Evolutionary conservation across 2,113 vertebrate species (phyloP).

Genomic region (cat (Felis catus)): F.catus_Fca126_mat1.0 CM031415.1:152591001-152591500

Average conservation of each 20-base stretch:
- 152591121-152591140: not conserved
- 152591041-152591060: conserved; percentile 69
- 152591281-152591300: not conserved
- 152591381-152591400: not conserved
- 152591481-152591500: not conserved
- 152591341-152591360: not conserved
- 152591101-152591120: not conserved
- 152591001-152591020: not conserved
- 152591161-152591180: not conserved
- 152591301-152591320: not conserved
- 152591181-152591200: conserved; percentile 42
- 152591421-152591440: not conserved
- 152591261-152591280: not conserved
- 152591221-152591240: conserved; percentile 32
- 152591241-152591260: conserved; percentile 37
- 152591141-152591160: conserved; percentile 55
- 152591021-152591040: not conserved
- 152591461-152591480: not conserved
- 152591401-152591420: not conserved
- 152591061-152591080: conserved; percentile 27
- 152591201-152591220: conserved; percentile 45
- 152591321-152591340: not conserved
- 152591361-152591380: not conserved
- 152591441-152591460: not conserved
- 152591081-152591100: conserved; percentile 41